These are phyloP conservation scores for Lycaon pictus DNA, from an alignment of 2,113 vertebrate species.

Conservation along the genomic window DNA sequence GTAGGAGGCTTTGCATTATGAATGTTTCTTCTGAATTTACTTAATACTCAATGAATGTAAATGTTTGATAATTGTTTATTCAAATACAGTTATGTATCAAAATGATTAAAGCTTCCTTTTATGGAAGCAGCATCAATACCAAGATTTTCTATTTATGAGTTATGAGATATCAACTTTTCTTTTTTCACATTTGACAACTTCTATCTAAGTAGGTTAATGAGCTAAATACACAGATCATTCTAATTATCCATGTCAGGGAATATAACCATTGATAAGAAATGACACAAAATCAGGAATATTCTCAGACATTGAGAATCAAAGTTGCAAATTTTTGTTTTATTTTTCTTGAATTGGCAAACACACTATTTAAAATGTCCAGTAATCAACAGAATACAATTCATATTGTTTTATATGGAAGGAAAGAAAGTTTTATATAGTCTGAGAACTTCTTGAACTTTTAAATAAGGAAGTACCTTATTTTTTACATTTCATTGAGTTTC, in stretches of 20 bases:
- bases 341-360: background rate
- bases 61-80: background rate
- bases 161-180: background rate
- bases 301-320: background rate
- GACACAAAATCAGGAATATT: background rate
- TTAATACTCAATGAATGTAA: background rate
- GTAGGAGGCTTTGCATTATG: background rate
- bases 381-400: background rate
- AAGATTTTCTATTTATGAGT: background rate
- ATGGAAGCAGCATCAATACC: background rate
- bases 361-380: background rate
- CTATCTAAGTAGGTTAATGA: background rate
- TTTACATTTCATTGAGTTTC: background rate
- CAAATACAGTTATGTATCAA: background rate
- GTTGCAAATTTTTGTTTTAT: background rate
- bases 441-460: background rate
- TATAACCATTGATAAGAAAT: background rate
- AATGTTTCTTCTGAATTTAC: background rate
- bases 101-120: background rate
- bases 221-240: background rate
- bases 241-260: background rate
- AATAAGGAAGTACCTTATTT: background rate
- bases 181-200: slow-evolving; percentile 18
- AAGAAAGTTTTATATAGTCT: background rate
- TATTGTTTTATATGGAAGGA: background rate